Evolutionary conservation across 2,888 invertebrate genomes (phyloP).

Genomic region (Synanthedon tipuliformis): DNA sequence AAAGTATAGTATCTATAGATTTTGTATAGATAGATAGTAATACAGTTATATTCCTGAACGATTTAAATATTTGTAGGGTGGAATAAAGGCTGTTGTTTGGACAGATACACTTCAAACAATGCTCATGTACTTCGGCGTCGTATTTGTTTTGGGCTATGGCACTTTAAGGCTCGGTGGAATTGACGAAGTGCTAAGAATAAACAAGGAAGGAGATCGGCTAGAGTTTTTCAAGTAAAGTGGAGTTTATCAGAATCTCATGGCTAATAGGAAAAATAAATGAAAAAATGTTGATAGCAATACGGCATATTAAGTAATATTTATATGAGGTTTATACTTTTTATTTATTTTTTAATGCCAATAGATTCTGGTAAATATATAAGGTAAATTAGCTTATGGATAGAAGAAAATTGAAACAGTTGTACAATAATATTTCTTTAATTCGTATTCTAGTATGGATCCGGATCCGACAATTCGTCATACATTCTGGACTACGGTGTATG

Average conservation of each 20-base stretch:
- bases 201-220: slow-evolving; percentile 71
- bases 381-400: background rate
- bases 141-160: slow-evolving; percentile 75
- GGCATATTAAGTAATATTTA: background rate
- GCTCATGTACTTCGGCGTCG: slow-evolving; percentile 78
- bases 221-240: slow-evolving; percentile 78
- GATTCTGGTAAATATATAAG: background rate
- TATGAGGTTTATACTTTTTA: background rate
- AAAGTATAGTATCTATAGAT: too few relatives aligned
- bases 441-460: slow-evolving; percentile 74
- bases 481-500: slow-evolving; percentile 82
- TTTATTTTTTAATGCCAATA: too few relatives aligned
- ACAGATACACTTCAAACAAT: slow-evolving; percentile 82
- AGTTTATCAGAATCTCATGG: too few relatives aligned
- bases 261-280: too few relatives aligned
- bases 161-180: slow-evolving; percentile 75
- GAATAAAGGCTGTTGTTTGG: slow-evolving; percentile 84
- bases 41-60: background rate
- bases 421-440: background rate
- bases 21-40: background rate
- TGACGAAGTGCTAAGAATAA: slow-evolving; percentile 71
- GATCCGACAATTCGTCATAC: slow-evolving; percentile 84
- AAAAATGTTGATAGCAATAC: background rate
- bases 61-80: slow-evolving; percentile 67
- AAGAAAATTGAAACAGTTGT: background rate